Evolutionary conservation across 2,888 invertebrate species (phyloP).

Genomic region (Mylabris sibirica): DNA sequence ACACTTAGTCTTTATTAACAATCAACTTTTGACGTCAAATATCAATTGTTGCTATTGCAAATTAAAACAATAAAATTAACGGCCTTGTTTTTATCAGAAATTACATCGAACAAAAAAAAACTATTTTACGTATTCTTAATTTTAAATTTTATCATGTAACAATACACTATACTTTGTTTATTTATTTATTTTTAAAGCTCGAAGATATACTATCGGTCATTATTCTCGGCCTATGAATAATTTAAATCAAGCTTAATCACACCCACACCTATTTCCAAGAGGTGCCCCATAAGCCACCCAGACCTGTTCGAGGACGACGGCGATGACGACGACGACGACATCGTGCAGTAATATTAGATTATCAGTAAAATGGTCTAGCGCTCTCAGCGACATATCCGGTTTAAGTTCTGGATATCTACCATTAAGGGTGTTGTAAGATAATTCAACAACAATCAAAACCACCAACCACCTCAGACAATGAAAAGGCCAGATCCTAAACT

Average conservation of each 20-base stretch:
- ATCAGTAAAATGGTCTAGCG: constrained; percentile 21
- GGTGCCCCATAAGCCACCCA: constrained; percentile 13
- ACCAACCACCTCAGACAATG: background rate
- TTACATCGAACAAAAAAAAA: background rate
- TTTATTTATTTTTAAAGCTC: background rate
- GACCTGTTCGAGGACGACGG: constrained; percentile 5
- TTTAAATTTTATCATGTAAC: constrained; percentile 4
- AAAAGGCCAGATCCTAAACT: constrained; percentile 1
- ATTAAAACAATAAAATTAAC: constrained; percentile 37
- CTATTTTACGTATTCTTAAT: background rate
- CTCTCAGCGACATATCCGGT: constrained; percentile 21
- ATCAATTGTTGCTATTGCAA: constrained; percentile 46
- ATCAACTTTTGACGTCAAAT: constrained; percentile 49
- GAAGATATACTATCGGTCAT: constrained; percentile 11
- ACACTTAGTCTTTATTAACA: constrained; percentile 45
- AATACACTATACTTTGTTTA: background rate
- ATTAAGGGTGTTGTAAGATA: constrained; percentile 12
- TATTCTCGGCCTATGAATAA: constrained; percentile 17
- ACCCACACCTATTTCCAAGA: constrained; percentile 11
- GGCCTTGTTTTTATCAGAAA: background rate
- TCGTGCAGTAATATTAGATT: constrained; percentile 19
- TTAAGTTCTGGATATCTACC: constrained; percentile 14
- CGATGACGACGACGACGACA: constrained; percentile 14
- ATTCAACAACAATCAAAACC: background rate
- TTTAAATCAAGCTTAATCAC: constrained; percentile 20